phyloP scores from a whole-genome alignment of 2,888 invertebrate species.

The Bedellia somnulentella region DNA sequence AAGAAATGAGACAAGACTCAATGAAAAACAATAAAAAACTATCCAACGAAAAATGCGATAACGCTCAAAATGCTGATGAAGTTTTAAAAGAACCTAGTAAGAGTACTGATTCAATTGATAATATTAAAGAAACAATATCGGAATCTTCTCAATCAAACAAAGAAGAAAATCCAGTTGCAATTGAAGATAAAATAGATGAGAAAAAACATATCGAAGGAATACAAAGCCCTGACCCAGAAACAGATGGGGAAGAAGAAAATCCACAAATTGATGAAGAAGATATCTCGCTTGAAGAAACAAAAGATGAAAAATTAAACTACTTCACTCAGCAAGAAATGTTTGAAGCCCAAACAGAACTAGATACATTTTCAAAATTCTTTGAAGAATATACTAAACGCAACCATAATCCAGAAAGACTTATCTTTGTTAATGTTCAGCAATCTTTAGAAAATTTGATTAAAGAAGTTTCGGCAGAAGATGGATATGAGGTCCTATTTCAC shows the following conservation, averaged over 20 bases:
- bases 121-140: too few relatives aligned
- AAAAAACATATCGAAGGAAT: conserved; percentile 10
- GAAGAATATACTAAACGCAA: conserved; percentile 22
- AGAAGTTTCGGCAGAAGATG: too few relatives aligned
- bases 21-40: too few relatives aligned
- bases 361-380: conserved; percentile 26
- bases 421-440: too few relatives aligned
- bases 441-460: too few relatives aligned
- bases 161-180: conserved; percentile 1
- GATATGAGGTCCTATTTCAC: too few relatives aligned
- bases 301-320: conserved; percentile 18
- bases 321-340: conserved; percentile 38
- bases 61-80: too few relatives aligned
- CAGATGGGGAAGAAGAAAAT: conserved; percentile 11
- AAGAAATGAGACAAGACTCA: conserved; percentile 1
- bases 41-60: too few relatives aligned
- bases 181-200: not conserved
- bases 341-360: conserved; percentile 30
- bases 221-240: conserved; percentile 8
- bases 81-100: not conserved
- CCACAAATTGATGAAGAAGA: conserved; percentile 7
- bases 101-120: too few relatives aligned
- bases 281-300: conserved; percentile 13
- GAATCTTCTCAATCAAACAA: too few relatives aligned
- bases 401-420: too few relatives aligned